These are phyloP conservation scores for Emydura subglobosa DNA, from an alignment of 2,113 vertebrate genomes.

Conservation along the genomic window DNA sequence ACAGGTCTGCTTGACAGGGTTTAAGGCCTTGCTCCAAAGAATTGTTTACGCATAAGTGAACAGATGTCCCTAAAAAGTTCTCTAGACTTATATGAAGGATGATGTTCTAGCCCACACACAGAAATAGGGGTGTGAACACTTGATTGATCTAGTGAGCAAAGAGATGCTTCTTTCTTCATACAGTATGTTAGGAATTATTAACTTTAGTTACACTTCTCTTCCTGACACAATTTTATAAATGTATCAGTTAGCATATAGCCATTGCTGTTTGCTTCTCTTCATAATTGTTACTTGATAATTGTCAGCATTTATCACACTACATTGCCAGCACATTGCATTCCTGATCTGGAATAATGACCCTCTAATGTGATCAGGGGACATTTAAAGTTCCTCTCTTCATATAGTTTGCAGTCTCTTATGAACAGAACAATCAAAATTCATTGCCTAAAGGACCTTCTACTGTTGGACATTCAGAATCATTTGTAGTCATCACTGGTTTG, in stretches of 20 bases:
- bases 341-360: slow-evolving; percentile 64
- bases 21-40: neutral
- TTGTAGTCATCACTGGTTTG: slow-evolving; percentile 44
- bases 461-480: slow-evolving; percentile 63
- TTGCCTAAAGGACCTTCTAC: slow-evolving; percentile 67
- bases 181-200: slow-evolving; percentile 21
- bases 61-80: neutral
- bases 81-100: neutral
- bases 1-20: neutral
- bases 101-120: neutral
- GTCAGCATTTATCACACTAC: slow-evolving; percentile 71
- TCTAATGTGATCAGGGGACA: slow-evolving; percentile 70
- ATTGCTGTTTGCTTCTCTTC: slow-evolving; percentile 7
- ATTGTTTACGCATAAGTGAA: neutral
- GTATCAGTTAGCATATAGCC: neutral
- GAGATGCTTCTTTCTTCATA: neutral
- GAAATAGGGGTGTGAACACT: neutral
- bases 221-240: slow-evolving; percentile 16
- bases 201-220: neutral
- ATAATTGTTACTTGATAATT: slow-evolving; percentile 56
- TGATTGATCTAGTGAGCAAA: neutral
- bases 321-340: slow-evolving; percentile 48
- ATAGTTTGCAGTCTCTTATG: slow-evolving; percentile 75
- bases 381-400: slow-evolving; percentile 75
- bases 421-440: slow-evolving; percentile 77